phyloP scores from a whole-genome alignment of 2,113 vertebrate genomes.

The Lampris megalopsis region DNA sequence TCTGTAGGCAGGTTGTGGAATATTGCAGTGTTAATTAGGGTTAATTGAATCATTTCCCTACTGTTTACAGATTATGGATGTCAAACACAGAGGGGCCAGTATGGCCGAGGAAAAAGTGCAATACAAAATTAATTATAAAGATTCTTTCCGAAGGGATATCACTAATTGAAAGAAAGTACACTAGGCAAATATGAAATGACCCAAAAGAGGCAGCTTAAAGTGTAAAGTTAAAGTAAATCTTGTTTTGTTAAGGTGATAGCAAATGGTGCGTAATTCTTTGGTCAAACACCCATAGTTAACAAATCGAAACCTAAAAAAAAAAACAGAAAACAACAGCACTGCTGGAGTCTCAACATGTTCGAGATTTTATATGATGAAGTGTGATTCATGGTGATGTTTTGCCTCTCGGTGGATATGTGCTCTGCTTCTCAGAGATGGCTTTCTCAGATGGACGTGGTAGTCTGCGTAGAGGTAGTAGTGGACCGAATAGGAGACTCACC shows the following conservation, averaged over 20 bases:
- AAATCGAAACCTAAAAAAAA: no score
- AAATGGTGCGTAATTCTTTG: no score
- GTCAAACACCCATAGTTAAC: no score
- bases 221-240: not conserved
- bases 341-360: not conserved
- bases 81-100: conserved; percentile 58
- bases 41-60: conserved; percentile 77
- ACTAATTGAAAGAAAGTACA: not conserved
- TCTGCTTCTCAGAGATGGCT: not conserved
- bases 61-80: conserved; percentile 67
- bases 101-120: conserved; percentile 37
- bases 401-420: no score
- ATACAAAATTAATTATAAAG: conserved; percentile 14
- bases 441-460: not conserved
- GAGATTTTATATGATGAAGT: not conserved
- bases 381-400: no score
- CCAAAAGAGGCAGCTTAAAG: not conserved
- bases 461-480: not conserved
- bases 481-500: conserved; percentile 2
- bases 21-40: conserved; percentile 79
- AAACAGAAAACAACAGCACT: no score
- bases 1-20: conserved; percentile 66
- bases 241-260: no score
- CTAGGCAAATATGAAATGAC: not conserved
- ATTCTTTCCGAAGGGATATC: not conserved